phyloP scores from a whole-genome alignment of 2,888 invertebrate genomes.

The Drosophila mimica region DNA sequence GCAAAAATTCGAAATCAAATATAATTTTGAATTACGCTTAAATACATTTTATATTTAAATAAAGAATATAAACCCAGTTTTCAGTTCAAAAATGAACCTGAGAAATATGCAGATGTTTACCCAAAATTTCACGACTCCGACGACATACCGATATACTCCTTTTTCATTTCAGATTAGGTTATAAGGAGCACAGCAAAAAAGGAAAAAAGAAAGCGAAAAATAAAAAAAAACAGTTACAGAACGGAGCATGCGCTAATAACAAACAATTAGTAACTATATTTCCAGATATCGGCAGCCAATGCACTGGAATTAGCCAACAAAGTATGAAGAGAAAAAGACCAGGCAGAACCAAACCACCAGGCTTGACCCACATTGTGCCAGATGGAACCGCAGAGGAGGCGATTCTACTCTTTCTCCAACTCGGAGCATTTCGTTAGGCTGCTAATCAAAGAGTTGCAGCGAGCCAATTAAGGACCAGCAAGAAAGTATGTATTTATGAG shows the following conservation, averaged over 20 bases:
- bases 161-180: background rate
- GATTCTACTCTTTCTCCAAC: background rate
- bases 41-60: no score
- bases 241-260: conserved; percentile 65
- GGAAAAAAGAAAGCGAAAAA: background rate
- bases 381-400: background rate
- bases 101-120: background rate
- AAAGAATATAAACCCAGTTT: no score
- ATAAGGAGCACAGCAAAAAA: background rate
- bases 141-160: background rate
- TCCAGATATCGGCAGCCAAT: conserved; percentile 12
- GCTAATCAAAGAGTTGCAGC: conserved; percentile 7
- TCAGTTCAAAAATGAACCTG: background rate
- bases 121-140: background rate
- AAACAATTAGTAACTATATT: conserved; percentile 78
- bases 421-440: conserved; percentile 46
- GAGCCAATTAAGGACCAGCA: conserved; percentile 18
- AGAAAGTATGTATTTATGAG: conserved; percentile 34
- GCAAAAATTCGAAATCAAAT: background rate
- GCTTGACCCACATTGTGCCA: conserved; percentile 61
- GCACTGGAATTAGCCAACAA: conserved; percentile 63
- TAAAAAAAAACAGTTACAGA: conserved; percentile 68
- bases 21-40: no score
- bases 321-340: background rate
- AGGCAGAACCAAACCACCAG: background rate